Conservation (phyloP, 2,113 vertebrate genomes). For the Serranochromis macrocephalus region DNA sequence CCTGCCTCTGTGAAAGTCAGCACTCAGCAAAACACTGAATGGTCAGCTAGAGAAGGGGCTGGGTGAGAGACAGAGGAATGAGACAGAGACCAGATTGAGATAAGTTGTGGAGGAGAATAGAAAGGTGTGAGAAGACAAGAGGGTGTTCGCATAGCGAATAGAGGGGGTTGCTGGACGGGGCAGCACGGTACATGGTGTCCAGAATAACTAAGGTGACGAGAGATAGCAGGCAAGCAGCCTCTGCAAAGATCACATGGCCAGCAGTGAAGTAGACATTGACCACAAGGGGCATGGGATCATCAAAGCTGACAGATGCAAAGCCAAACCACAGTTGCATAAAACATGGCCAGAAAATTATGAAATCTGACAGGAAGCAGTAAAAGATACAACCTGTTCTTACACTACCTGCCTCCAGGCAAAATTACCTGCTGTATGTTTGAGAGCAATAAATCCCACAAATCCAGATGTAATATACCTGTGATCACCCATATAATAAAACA, state of each 20-base stretch:
- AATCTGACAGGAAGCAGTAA: not conserved
- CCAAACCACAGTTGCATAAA: not conserved
- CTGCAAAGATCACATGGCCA: conserved; percentile 46
- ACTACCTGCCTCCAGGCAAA: not conserved
- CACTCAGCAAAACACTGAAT: conserved; percentile 29
- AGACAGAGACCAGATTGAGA: not conserved
- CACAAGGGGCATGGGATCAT: conserved; percentile 5
- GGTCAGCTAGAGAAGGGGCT: not conserved
- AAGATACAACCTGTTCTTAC: not conserved
- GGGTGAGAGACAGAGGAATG: not conserved
- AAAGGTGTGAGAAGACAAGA: not conserved
- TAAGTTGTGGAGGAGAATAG: not conserved
- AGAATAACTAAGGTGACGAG: conserved; percentile 19
- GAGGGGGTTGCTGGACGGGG: not conserved
- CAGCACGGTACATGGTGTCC: not conserved
- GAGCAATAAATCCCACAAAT: not conserved
- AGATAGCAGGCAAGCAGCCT: conserved; percentile 25
- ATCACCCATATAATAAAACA: not conserved
- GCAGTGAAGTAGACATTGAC: conserved; percentile 27
- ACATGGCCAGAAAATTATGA: not conserved
- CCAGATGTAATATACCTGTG: not conserved
- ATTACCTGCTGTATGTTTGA: not conserved
- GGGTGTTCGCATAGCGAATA: not conserved
- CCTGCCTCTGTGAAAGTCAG: conserved; percentile 20
- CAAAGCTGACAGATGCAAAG: conserved; percentile 32